These are phyloP conservation scores for Diaperis boleti DNA, from an alignment of 2,888 invertebrate species.

Conservation along the genomic window DNA sequence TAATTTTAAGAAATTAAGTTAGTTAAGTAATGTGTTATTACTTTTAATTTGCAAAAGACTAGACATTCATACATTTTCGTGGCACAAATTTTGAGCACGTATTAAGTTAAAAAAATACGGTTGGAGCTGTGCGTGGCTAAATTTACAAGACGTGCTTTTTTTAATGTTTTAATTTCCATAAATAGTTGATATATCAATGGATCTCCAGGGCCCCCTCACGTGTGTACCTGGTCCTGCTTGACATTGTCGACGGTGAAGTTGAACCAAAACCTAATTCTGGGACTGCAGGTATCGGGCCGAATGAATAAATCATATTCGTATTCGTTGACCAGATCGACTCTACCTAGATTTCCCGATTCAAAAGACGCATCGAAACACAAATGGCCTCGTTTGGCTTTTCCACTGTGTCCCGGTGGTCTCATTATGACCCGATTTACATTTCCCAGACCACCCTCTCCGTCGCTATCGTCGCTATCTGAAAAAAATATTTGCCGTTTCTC, in stretches of 20 bases:
- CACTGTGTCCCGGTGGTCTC: constrained; percentile 91
- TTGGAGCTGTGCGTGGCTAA: too few relatives aligned
- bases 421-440: constrained; percentile 91
- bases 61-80: too few relatives aligned
- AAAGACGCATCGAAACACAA: constrained; percentile 97
- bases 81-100: too few relatives aligned
- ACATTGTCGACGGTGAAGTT: constrained; percentile 98
- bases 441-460: constrained; percentile 92
- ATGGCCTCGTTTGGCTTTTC: constrained; percentile 96
- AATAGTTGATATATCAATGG: too few relatives aligned
- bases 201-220: too few relatives aligned
- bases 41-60: too few relatives aligned
- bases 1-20: too few relatives aligned
- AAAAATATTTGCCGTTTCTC: constrained; percentile 38
- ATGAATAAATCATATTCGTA: constrained; percentile 97
- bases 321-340: constrained; percentile 93
- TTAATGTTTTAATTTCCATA: too few relatives aligned
- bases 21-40: too few relatives aligned
- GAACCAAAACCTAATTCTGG: constrained; percentile 94
- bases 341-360: constrained; percentile 96
- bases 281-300: constrained; percentile 96
- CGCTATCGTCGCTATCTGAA: constrained; percentile 91
- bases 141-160: too few relatives aligned
- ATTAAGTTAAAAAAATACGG: too few relatives aligned
- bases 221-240: constrained; percentile 88